phyloP scores from a whole-genome alignment of 2,797 vertebrate species.

The Tarsius wallacei region DNA sequence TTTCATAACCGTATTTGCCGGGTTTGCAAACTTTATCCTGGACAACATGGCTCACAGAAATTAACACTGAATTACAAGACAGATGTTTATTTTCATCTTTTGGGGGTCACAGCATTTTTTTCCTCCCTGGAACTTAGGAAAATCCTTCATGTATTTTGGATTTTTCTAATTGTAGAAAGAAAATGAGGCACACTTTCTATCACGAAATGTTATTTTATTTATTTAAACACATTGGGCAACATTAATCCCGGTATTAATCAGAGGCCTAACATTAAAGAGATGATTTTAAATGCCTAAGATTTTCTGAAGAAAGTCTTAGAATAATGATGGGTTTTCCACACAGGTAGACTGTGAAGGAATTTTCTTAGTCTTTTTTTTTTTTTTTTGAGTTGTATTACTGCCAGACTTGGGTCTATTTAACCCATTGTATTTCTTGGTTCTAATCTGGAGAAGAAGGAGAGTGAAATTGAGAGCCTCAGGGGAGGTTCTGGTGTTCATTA shows the following conservation, averaged over 20 bases:
- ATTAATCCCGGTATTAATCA: background rate
- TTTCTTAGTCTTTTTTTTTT: background rate
- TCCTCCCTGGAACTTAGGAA: background rate
- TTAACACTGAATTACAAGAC: constrained; percentile 27
- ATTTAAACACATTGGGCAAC: background rate
- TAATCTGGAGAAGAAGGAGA: constrained; percentile 8
- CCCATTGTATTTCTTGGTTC: background rate
- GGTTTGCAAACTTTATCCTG: background rate
- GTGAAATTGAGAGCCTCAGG: background rate
- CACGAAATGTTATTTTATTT: background rate
- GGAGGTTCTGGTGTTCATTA: background rate
- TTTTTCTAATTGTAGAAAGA: background rate
- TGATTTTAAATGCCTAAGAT: constrained; percentile 3
- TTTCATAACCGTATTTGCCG: background rate
- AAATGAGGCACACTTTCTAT: constrained; percentile 18
- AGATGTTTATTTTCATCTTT: background rate
- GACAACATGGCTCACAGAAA: background rate
- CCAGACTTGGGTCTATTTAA: background rate
- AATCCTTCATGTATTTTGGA: background rate
- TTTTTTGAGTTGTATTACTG: background rate
- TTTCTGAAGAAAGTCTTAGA: background rate
- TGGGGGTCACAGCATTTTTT: background rate
- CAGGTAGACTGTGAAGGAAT: background rate
- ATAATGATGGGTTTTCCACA: background rate
- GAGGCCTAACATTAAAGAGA: background rate